Evolutionary conservation across 2,797 vertebrate genomes (phyloP).

Genomic region (Anisognathus igniventris): DNA sequence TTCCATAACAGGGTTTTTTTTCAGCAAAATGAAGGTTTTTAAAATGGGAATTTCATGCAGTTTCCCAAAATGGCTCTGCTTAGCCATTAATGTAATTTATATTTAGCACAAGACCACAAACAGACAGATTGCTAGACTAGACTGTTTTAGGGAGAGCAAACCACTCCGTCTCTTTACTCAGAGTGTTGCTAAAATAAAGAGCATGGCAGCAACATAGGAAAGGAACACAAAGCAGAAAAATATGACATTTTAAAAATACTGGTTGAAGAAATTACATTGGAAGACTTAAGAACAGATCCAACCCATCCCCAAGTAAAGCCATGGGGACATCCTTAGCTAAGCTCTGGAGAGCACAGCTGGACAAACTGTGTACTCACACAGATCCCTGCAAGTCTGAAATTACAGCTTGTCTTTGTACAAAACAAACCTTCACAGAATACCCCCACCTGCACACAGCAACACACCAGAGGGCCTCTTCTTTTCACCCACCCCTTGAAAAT

Average conservation of each 20-base stretch:
- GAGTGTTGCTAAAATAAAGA: background rate
- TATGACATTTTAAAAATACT: background rate
- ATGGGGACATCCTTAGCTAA: background rate
- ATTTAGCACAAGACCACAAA: conserved; percentile 51
- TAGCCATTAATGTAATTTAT: conserved; percentile 41
- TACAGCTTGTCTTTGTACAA: background rate
- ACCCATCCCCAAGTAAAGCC: background rate
- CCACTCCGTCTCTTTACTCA: background rate
- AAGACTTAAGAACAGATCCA: background rate
- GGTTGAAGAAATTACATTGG: background rate
- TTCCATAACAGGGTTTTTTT: background rate
- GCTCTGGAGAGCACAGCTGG: background rate
- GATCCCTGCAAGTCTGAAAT: background rate
- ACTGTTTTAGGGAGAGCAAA: background rate
- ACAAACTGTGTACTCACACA: accelerated
- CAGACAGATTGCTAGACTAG: conserved; percentile 7
- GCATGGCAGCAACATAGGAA: background rate
- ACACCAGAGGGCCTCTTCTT: background rate
- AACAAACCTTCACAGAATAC: background rate
- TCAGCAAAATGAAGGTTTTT: conserved; percentile 23
- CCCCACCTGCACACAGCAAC: background rate
- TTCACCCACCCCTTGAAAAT: background rate
- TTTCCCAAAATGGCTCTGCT: conserved; percentile 21
- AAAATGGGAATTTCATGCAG: conserved; percentile 28
- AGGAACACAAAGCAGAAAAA: background rate